phyloP scores from a whole-genome alignment of 2,113 vertebrate species.

The Condylura cristata region DNA sequence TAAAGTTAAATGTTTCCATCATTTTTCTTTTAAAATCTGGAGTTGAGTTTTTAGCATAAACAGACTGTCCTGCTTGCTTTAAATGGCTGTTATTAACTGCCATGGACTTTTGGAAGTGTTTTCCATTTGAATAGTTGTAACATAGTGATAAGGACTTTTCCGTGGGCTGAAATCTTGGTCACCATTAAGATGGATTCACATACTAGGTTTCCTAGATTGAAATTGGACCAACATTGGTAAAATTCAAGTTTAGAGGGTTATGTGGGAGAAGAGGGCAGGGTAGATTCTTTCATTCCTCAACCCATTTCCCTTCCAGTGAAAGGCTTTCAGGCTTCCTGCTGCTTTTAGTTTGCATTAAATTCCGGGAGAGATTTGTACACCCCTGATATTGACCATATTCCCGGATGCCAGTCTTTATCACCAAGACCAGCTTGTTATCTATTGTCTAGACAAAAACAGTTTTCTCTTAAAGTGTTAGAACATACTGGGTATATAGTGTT shows the following conservation, averaged over 20 bases:
- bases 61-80: constrained; percentile 32
- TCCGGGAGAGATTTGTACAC: constrained; percentile 35
- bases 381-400: constrained; percentile 18
- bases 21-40: constrained; percentile 47
- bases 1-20: background rate
- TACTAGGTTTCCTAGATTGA: constrained; percentile 8
- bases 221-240: background rate
- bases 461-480: constrained; percentile 41
- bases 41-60: constrained; percentile 23
- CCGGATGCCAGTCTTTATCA: constrained; percentile 57
- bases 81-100: constrained; percentile 20
- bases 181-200: constrained; percentile 26
- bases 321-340: constrained; percentile 10
- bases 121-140: constrained; percentile 45
- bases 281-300: background rate
- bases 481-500: constrained; percentile 34
- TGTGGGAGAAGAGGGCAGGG: background rate
- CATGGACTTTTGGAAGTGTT: constrained; percentile 49
- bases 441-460: constrained; percentile 47
- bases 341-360: constrained; percentile 52
- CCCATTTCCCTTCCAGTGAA: background rate
- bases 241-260: constrained; percentile 33
- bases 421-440: constrained; percentile 64
- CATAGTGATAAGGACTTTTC: constrained; percentile 41
- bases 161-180: background rate